phyloP scores from a whole-genome alignment of 2,888 invertebrate species.

The Leucophenga maculata region DNA sequence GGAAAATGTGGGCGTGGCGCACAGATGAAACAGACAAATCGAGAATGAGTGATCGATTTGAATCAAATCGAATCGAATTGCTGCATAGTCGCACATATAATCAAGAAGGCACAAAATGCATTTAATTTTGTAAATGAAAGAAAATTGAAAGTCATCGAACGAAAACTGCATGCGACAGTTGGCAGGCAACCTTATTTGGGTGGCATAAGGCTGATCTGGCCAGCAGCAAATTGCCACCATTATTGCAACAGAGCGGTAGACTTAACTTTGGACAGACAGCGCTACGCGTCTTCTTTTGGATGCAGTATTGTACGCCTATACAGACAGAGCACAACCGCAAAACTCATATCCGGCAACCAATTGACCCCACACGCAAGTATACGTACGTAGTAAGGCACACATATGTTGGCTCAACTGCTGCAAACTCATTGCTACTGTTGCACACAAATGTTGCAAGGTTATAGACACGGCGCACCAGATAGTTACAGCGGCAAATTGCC shows the following conservation, averaged over 20 bases:
- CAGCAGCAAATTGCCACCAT: slow-evolving; percentile 43
- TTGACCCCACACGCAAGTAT: slow-evolving; percentile 29
- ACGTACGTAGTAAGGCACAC: slow-evolving; percentile 1
- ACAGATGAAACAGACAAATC: slow-evolving; percentile 6
- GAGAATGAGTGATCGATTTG: not conserved
- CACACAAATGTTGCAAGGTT: slow-evolving; percentile 23
- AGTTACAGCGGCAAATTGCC: not conserved
- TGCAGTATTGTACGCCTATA: not conserved
- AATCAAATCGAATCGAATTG: too few species aligned
- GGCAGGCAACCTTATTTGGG: too few species aligned
- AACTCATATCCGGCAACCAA: slow-evolving; percentile 30
- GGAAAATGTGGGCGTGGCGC: slow-evolving; percentile 53
- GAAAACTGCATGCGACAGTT: too few species aligned
- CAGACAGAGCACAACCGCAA: slow-evolving; percentile 17
- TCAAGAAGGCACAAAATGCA: slow-evolving; percentile 26
- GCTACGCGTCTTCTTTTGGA: not conserved
- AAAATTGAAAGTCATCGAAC: slow-evolving; percentile 31
- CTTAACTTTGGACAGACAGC: not conserved
- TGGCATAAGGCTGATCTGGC: not conserved
- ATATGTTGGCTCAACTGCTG: slow-evolving; percentile 35
- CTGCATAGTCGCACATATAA: not conserved
- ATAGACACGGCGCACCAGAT: not conserved
- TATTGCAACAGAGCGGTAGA: slow-evolving; percentile 42
- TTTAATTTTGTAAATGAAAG: slow-evolving; percentile 27
- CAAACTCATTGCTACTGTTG: slow-evolving; percentile 9